Base-by-base conservation (phyloP, 1,140 invertebrate species). In the Uloborus diversus region DNA sequence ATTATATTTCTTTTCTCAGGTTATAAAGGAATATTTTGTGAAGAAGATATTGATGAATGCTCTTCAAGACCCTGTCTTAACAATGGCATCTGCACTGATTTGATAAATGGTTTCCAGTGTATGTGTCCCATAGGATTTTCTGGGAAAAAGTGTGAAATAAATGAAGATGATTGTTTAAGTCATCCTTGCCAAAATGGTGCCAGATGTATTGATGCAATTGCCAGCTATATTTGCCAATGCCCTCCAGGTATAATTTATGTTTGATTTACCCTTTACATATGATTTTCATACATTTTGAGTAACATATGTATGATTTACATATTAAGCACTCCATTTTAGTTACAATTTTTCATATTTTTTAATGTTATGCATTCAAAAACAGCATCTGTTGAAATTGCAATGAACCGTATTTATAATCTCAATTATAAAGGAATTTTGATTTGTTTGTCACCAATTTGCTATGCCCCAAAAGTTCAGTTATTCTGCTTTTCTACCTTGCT, bases 21-120 rank as follows among this genome's bases (percentile, higher is more conserved):
- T 68, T 97, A 94, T 84, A 94, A 93, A 4, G 95, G 95, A 0
- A 94, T 92, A 0, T 94, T 96, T 84, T 97, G 95, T 86, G 94
- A 96, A 86, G 92, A 94, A 47, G 94, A 97, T 86, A 81, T 85
- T 28, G 93, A 97, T 85, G 95, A 97, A 86, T 98, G 96, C 86
- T 91, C 91, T 13, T 90, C 93, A 57, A 92, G 92, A 84, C 95
- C 95, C 0, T 98, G 96, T 83, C 88, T 90, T 76, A 85, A 94
- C 62, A 96, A 96, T 85, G 85, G 83, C 20, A 66, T 73, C 2
- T 86, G 85, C 61, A 81, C 28, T 5, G 84, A 86, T 66, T 28
- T 80, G 25, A 75, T 84, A 37, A 82, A 85, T 59, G 76, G 81
- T 1, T 86, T 81, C 49, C 51, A 75, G 35, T 82, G 86, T 57